Percentiles rank a stretch among this genome's conserved stretches.
Evolutionary conservation across 2,113 vertebrate species (phyloP).

Genomic region (Notarius quadriscutis): DNA sequence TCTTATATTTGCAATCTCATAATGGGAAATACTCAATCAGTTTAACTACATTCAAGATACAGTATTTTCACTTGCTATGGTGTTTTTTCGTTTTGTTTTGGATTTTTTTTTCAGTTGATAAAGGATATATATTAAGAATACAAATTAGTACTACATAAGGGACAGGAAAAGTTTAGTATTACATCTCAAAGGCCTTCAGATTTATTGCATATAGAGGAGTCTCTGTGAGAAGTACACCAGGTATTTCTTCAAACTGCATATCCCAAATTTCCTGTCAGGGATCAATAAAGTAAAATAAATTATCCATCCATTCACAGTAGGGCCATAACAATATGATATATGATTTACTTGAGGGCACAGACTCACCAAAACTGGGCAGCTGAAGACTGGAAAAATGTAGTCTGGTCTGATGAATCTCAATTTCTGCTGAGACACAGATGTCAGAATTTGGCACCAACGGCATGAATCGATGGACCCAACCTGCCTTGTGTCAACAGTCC

Average conservation of each 20-base stretch:
- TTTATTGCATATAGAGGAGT: not conserved
- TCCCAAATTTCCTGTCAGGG: not conserved
- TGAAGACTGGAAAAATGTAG: no score
- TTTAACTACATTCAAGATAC: not conserved
- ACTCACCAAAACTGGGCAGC: not conserved
- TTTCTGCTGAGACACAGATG: no score
- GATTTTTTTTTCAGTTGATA: not conserved
- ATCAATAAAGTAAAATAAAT: not conserved
- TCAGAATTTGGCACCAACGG: no score
- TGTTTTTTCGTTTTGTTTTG: no score
- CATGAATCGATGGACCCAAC: no score
- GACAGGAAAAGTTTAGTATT: not conserved
- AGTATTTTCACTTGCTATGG: not conserved
- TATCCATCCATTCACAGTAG: not conserved
- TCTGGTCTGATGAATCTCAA: no score
- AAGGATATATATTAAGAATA: not conserved
- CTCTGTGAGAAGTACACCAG: not conserved
- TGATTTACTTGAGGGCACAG: not conserved
- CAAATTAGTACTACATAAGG: not conserved
- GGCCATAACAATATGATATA: not conserved
- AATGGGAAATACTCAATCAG: not conserved
- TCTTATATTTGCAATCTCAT: not conserved
- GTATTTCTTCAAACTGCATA: not conserved
- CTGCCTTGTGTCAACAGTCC: no score
- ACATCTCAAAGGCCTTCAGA: not conserved